Evolutionary conservation across 1,140 invertebrate genomes (phyloP).

Genomic region (Harlomillsia oculata): DNA sequence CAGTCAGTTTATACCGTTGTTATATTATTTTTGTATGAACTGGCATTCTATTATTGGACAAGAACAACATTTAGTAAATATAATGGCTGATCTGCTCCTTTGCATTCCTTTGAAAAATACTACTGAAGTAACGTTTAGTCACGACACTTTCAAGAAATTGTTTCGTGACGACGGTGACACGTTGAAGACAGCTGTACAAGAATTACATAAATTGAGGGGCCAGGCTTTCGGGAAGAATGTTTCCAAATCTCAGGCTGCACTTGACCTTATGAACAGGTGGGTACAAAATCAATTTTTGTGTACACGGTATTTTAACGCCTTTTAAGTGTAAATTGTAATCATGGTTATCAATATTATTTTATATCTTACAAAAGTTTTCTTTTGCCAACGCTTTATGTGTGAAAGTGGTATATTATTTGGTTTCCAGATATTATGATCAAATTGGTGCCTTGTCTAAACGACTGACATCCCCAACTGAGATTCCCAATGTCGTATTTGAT

Average conservation of each 20-base stretch:
- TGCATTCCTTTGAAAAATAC: constrained; percentile 51
- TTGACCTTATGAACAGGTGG: constrained; percentile 22
- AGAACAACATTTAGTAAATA: no score
- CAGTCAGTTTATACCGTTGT: no score
- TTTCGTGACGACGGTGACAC: constrained; percentile 37
- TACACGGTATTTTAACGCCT: background rate
- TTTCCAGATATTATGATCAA: constrained; percentile 93
- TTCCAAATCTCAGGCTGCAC: constrained; percentile 7
- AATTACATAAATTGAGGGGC: constrained; percentile 20
- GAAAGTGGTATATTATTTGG: constrained; percentile 5
- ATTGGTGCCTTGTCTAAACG: constrained; percentile 80
- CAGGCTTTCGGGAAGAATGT: constrained; percentile 6
- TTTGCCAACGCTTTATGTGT: no score
- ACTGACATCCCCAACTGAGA: constrained; percentile 78
- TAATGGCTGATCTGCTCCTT: constrained; percentile 39
- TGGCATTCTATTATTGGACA: no score
- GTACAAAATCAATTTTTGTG: background rate
- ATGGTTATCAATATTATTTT: background rate
- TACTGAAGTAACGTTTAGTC: constrained; percentile 51
- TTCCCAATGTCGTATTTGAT: constrained; percentile 86
- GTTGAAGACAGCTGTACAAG: constrained; percentile 31
- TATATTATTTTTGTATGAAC: no score
- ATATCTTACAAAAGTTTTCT: no score
- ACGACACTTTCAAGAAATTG: constrained; percentile 46
- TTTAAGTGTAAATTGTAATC: background rate